Evolutionary conservation across 2,113 vertebrate genomes (phyloP).

Genomic region (Paraplagusia blochii): DNA sequence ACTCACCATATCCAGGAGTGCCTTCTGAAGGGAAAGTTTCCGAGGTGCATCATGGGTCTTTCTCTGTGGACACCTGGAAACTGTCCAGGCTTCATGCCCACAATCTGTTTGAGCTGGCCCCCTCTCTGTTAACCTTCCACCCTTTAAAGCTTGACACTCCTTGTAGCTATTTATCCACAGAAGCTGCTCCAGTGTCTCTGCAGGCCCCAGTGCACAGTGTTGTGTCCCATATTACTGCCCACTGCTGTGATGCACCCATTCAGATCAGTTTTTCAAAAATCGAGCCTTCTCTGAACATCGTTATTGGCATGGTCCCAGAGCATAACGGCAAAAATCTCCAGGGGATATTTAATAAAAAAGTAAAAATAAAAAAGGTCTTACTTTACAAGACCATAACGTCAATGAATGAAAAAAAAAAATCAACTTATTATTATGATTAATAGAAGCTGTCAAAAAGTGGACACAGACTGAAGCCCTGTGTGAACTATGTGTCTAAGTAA

Average conservation of each 20-base stretch:
- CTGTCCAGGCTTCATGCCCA: slow-evolving; percentile 74
- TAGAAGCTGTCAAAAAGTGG: slow-evolving; percentile 9
- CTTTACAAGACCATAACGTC: slow-evolving; percentile 48
- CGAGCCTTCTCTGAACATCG: slow-evolving; percentile 27
- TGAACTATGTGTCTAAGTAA: slow-evolving; percentile 31
- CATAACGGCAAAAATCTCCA: slow-evolving; percentile 34
- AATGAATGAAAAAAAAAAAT: slow-evolving; percentile 27
- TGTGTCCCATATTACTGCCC: slow-evolving; percentile 49
- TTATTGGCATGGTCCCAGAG: slow-evolving; percentile 30
- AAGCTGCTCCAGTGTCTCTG: slow-evolving; percentile 24
- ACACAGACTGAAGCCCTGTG: slow-evolving; percentile 23
- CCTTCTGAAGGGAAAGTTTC: slow-evolving; percentile 92
- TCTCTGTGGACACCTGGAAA: slow-evolving; percentile 77
- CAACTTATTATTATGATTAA: slow-evolving; percentile 12
- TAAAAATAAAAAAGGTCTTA: slow-evolving; percentile 21
- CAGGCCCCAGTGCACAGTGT: slow-evolving; percentile 27
- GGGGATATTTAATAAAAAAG: too few relatives aligned
- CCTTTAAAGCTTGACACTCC: slow-evolving; percentile 20
- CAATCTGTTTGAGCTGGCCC: slow-evolving; percentile 23
- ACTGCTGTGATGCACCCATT: slow-evolving; percentile 30
- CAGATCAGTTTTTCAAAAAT: slow-evolving; percentile 21
- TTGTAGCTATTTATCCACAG: slow-evolving; percentile 35
- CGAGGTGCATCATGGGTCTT: slow-evolving; percentile 92
- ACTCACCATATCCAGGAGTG: slow-evolving; percentile 99
- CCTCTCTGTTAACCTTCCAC: slow-evolving; percentile 33